A percentile compares a stretch with the other conserved stretches of the same genome.
phyloP scores from a whole-genome alignment of 35 echinoderm and acorn worm genomes.

The Anneissia japonica region DNA sequence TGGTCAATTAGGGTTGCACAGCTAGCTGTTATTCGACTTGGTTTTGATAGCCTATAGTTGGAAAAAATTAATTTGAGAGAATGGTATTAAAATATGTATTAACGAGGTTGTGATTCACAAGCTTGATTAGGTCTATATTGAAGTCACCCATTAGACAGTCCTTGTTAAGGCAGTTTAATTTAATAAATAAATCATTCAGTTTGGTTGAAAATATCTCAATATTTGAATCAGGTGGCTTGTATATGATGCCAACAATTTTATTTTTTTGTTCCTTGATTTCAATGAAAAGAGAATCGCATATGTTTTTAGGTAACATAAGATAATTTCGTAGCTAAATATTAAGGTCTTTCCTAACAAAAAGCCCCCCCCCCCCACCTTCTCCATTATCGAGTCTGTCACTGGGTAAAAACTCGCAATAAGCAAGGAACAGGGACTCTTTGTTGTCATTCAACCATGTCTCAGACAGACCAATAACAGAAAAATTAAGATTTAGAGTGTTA shows the following conservation, averaged over 20 bases:
- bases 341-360: neutral
- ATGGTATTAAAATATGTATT: neutral
- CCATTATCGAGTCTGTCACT: neutral
- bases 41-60: neutral
- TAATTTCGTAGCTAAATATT: neutral
- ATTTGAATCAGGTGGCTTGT: neutral
- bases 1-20: neutral
- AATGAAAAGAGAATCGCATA: neutral
- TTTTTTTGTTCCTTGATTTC: neutral
- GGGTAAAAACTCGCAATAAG: neutral
- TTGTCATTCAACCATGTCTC: neutral
- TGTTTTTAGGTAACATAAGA: neutral
- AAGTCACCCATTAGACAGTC: neutral
- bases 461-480: neutral
- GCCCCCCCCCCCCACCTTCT: neutral
- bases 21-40: neutral
- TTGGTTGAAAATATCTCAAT: neutral
- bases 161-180: neutral
- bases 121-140: neutral
- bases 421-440: neutral
- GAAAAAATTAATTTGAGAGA: neutral
- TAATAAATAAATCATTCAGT: neutral
- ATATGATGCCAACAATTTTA: neutral
- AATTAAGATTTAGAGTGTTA: neutral
- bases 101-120: neutral